Conservation (phyloP, 2,888 invertebrate genomes). For the Metalampra italica region DNA sequence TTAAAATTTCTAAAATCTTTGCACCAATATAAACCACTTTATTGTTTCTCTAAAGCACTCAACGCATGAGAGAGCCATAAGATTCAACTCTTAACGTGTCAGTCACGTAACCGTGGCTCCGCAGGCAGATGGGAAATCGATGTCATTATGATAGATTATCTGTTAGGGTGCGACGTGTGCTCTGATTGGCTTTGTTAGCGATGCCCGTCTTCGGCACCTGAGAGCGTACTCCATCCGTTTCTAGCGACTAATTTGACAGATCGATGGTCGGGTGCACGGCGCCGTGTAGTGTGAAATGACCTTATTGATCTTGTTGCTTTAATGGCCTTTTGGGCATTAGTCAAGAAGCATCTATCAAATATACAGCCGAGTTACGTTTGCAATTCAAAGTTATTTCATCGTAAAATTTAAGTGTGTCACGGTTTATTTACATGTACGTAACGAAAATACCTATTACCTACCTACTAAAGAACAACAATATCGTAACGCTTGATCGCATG, state of each 20-base stretch:
- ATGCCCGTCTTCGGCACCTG: conserved; percentile 59
- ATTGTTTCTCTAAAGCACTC: neutral
- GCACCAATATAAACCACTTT: neutral
- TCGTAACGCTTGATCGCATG: conserved; percentile 53
- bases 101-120: conserved; percentile 37
- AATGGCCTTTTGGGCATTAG: neutral
- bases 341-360: neutral
- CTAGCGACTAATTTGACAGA: conserved; percentile 72
- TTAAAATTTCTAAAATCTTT: neutral
- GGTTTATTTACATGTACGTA: neutral
- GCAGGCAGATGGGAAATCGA: conserved; percentile 66
- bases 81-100: conserved; percentile 43
- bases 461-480: conserved; percentile 13
- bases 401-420: too few relatives aligned
- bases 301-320: conserved; percentile 41
- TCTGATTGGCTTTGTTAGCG: conserved; percentile 75
- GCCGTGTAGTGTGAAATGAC: conserved; percentile 43
- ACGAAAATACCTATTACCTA: neutral
- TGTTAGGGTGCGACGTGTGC: conserved; percentile 53
- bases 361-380: neutral
- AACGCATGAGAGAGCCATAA: conserved; percentile 27
- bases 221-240: conserved; percentile 47
- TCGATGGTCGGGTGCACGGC: conserved; percentile 46
- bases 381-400: neutral
- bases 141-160: conserved; percentile 77